Base-by-base conservation (phyloP, 92 coral and sea anemone species). In the Porites cylindrica region DNA sequence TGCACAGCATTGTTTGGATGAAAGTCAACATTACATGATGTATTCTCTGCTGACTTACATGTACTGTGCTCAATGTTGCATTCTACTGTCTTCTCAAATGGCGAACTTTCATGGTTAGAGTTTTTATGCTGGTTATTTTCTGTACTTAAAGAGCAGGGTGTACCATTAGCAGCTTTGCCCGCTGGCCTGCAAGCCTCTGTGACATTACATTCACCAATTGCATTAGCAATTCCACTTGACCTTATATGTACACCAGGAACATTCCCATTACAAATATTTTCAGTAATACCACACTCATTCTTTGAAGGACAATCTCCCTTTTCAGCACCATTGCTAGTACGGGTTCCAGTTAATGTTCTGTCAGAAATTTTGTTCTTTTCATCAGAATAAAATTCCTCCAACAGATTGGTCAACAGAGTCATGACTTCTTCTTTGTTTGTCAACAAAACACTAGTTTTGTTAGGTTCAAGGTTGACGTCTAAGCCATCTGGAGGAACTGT, bases 381-480 rank as follows among this genome's bases (percentile, higher is more conserved):
- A 5, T 68, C 79, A 43, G 80, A 74, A 76, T 95, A 95, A 73
- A 93, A 90, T 58, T 80, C 68, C 47, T 93, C 96, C 3, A 95
- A 76, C 58, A 91, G 67, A 20, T 84, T 73, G 32, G 86, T 92
- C 10, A 96, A 51, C 1, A 86, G 77, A 65, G 86, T 91, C 75
- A 95, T 63, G 17, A 96, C 83, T 87, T 84, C 89, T 21, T 96
- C 99, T 61, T 92, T 93, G 72, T 93, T 95, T 82, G 90, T 93
- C 68, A 97, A 81, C 78, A 97, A 76, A 54, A 97, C 99, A 60
- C 90, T 92, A 51, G 96, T 88, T 90, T 97, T 95, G 90, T 97
- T 95, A 53, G 99, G 99, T 65, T 97, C 99, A 18, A 97, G 83
- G 88, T 97, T 97, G 47, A 93, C 98, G 68, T 97, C 99, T 63